These are phyloP conservation scores for Eumacrocentrus americanus DNA, from an alignment of 2,888 invertebrate species.

Conservation along the genomic window DNA sequence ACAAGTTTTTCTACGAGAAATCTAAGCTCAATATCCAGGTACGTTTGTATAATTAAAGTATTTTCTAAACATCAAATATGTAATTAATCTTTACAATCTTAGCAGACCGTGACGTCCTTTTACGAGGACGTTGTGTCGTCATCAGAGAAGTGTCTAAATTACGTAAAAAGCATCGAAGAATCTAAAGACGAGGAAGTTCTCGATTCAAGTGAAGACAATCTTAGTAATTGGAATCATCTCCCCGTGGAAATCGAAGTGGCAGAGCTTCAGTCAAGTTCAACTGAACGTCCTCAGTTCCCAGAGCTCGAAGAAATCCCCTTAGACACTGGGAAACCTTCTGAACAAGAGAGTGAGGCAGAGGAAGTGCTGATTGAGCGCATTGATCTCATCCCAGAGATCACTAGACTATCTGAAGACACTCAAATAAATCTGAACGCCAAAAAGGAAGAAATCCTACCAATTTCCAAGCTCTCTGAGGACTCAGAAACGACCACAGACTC, in stretches of 20 bases:
- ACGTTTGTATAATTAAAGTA: constrained; percentile 63
- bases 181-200: constrained; percentile 34
- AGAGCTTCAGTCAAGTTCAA: constrained; percentile 54
- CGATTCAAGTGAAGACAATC: constrained; percentile 31
- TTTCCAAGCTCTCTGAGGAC: constrained; percentile 40
- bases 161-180: constrained; percentile 53
- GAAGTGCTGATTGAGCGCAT: constrained; percentile 51
- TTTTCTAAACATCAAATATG: constrained; percentile 38
- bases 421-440: constrained; percentile 42
- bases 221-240: constrained; percentile 39
- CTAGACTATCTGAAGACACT: background rate
- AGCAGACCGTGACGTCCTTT: constrained; percentile 50
- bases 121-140: constrained; percentile 52
- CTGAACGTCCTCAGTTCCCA: constrained; percentile 55
- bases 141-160: constrained; percentile 57
- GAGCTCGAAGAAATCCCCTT: constrained; percentile 54
- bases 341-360: constrained; percentile 35
- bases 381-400: constrained; percentile 53
- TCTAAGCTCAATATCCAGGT: constrained; percentile 65
- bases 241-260: constrained; percentile 53
- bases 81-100: constrained; percentile 33
- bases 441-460: constrained; percentile 28
- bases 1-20: constrained; percentile 67
- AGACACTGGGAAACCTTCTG: constrained; percentile 39
- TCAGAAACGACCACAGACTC: constrained; percentile 42